phyloP scores from a whole-genome alignment of 2,797 vertebrate genomes.

The Cetoscarus ocellatus region DNA sequence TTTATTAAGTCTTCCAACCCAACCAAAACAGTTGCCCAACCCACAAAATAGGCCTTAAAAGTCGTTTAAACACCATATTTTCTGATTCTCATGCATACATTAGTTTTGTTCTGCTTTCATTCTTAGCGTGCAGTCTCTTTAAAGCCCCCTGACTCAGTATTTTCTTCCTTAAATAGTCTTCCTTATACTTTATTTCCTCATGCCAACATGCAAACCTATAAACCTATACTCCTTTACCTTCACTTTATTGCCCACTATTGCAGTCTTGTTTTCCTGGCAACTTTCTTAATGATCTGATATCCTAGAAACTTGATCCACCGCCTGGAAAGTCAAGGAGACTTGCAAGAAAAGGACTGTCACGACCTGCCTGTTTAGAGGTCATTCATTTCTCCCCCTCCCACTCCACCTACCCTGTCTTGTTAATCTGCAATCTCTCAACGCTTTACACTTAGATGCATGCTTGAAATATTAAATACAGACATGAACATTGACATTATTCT shows the following conservation, averaged over 20 bases:
- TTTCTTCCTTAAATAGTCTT: not conserved
- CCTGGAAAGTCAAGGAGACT: constrained; percentile 10
- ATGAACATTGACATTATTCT: not conserved
- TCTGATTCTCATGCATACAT: fast-evolving
- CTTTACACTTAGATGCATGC: constrained; percentile 25
- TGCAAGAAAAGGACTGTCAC: not conserved
- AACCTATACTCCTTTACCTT: not conserved
- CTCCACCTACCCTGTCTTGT: constrained; percentile 18
- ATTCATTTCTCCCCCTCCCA: constrained; percentile 16
- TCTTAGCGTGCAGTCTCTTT: constrained; percentile 4
- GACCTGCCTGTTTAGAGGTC: constrained; percentile 73
- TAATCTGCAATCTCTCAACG: constrained; percentile 53
- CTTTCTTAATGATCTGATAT: not conserved
- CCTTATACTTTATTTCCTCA: not conserved
- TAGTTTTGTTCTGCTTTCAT: not conserved
- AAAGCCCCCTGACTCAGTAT: not conserved
- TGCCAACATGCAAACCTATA: not conserved
- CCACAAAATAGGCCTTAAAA: not conserved
- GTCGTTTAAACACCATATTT: not conserved
- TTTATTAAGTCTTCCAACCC: not conserved
- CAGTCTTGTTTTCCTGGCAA: not conserved
- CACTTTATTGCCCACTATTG: not conserved
- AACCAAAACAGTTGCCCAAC: not conserved
- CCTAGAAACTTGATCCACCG: constrained; percentile 30
- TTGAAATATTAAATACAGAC: not conserved